Evolutionary conservation across 1,140 invertebrate species (phyloP), one percentile per base, ranked within the genome.

Genomic region (Ostrea denselamellosa): DNA sequence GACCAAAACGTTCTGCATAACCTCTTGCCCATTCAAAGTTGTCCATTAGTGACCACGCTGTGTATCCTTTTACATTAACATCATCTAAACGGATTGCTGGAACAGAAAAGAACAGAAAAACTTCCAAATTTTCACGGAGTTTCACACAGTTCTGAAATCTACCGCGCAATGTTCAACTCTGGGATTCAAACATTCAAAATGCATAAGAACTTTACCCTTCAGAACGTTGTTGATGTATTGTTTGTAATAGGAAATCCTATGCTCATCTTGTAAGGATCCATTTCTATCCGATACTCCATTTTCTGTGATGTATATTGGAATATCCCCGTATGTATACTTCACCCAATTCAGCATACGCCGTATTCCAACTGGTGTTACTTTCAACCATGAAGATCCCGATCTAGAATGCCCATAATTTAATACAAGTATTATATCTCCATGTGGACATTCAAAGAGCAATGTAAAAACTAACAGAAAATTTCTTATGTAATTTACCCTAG

Each of bases 1-100:
- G 91, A 2, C 97, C 97, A 93, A 97, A 98, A 89, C 96, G 96
- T 90, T 96, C 95, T 5, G 90, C 91, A 89, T 95, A 95, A 14
- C 95, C 95, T n/a, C 89, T 91, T 0, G 93, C 91, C 97, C 97
- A 98, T 94, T 98, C 97, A 93, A 97, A 97, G 93, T 97, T 97
- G 89, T 98, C 97, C 88, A 97, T 94, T 0, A 98, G 92, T 90
- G 96, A 97, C 97, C 97, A 98, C 68, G 96, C 95, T 0, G 96
- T 96, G 91, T 97, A 98, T 0, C 95, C 96, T 17, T 95, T 92
- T 0, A 98, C 96, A 54, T 96, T 96, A 65, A 96, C 96, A 0
- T 96, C 95, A 90, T 97, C 96, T 19, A 96, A 95, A 51, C 96
- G 91, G 51, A 93, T 91, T 44, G 93, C 92, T 93, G 88, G 58